These are phyloP conservation scores for Daphoenositta chrysoptera DNA, from an alignment of 2,113 vertebrate species.

Conservation along the genomic window DNA sequence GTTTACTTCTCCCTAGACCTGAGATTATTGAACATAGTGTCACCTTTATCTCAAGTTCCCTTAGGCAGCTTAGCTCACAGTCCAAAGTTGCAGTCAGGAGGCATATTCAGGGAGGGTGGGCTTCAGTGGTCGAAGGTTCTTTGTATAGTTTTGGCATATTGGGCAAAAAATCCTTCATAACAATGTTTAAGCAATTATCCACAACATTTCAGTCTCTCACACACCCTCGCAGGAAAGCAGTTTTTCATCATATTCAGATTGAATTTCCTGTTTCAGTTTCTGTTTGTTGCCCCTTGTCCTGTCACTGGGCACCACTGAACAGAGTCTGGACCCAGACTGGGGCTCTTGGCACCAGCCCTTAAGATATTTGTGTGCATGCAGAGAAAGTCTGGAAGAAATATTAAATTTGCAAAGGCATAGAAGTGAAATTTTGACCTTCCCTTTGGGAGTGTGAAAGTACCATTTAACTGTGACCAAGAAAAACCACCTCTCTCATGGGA, in stretches of 20 bases:
- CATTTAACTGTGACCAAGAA: not conserved
- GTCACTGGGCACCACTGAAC: not conserved
- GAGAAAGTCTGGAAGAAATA: not conserved
- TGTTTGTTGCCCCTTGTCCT: not conserved
- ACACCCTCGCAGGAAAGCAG: not conserved
- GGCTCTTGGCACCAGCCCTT: not conserved
- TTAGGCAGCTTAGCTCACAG: not conserved
- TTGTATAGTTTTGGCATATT: not conserved
- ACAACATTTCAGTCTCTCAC: not conserved
- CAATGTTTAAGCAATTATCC: not conserved
- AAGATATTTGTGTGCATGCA: not conserved
- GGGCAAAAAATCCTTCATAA: not conserved
- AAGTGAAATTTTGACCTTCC: not conserved
- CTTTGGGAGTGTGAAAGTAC: not conserved
- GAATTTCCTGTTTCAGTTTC: not conserved
- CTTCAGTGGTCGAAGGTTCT: not conserved
- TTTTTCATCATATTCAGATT: not conserved
- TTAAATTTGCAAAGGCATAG: not conserved
- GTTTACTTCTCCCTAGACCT: not conserved
- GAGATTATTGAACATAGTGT: not conserved
- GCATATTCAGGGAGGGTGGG: not conserved
- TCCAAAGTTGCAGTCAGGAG: not conserved
- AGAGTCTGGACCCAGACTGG: not conserved
- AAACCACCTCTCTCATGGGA: not conserved
- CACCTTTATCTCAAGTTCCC: no score